These are phyloP conservation scores for Ptychodera flava DNA, from an alignment of 35 echinoderm and acorn worm genomes.

Conservation along the genomic window DNA sequence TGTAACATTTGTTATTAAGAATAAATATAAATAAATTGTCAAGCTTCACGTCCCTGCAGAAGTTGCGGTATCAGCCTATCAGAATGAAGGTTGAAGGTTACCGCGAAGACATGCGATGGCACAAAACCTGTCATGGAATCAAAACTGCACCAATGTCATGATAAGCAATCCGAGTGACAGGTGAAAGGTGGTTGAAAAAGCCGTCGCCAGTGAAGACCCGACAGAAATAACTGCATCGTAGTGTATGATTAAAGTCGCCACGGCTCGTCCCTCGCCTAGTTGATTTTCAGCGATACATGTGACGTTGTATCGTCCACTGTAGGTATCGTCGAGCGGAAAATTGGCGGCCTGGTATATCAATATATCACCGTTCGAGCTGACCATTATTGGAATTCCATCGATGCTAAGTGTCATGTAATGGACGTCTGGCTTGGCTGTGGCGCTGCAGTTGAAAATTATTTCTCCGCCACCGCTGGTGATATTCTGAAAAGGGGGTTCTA, in stretches of 20 bases:
- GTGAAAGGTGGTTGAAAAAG: too few relatives aligned
- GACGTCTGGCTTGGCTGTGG: not conserved
- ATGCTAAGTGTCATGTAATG: not conserved
- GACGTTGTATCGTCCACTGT: not conserved
- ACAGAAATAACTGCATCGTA: too few relatives aligned
- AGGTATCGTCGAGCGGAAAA: not conserved
- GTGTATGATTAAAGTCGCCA: not conserved
- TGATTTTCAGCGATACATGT: not conserved
- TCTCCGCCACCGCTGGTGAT: not conserved
- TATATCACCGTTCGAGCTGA: not conserved
- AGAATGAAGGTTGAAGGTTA: too few relatives aligned
- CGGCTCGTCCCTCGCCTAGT: not conserved
- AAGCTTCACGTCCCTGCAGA: too few relatives aligned
- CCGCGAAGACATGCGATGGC: too few relatives aligned
- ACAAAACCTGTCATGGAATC: too few relatives aligned
- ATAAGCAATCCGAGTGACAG: too few relatives aligned
- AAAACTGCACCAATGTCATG: too few relatives aligned
- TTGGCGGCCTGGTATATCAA: not conserved
- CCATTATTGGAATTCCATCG: not conserved
- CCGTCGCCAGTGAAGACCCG: too few relatives aligned
- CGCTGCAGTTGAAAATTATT: not conserved
- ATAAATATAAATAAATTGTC: too few relatives aligned
- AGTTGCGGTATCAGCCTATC: too few relatives aligned
- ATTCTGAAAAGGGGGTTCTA: not conserved
- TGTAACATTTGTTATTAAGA: too few relatives aligned